Evolutionary conservation across 2,113 vertebrate genomes (phyloP), one percentile per base, ranked within the genome.

Genomic region (Ceyx melanurus): DNA sequence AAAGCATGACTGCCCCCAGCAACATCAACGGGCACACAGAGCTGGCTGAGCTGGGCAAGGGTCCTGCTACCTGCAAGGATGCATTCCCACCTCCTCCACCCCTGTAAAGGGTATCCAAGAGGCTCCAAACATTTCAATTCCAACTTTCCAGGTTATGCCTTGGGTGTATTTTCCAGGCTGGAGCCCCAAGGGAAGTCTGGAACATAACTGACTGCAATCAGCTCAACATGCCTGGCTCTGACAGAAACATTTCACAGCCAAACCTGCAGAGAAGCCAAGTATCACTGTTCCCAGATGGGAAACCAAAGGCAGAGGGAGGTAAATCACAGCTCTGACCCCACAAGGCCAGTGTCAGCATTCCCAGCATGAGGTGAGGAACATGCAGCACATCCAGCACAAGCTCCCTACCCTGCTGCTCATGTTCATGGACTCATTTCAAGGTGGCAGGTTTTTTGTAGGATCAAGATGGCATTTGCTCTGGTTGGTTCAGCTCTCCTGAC

Each of bases 341-440:
- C 58, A 82, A 73, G 26, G 18, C 40, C 50, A 89, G 10, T 2
- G n/a, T 48, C 62, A 72, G 12, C n/a, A 61, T 12, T 26, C 35
- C 12, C 21, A 61, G 0, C 4, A 28, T 0, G 3, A 23, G 13
- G 50, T 2, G 1, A 1, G 46, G 68, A 77, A 77, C 0, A 2
- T 33, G 53, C 31, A 79, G 53, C 3, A 8, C 28, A 60, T 17
- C 28, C 33, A 54, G 33, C 37, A 58, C 0, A 0, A 86, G 26
- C 42, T 76, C 48, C 40, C 15, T 74, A 31, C 51, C 18, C 42
- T 22, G 22, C 20, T 61, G 50, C 45, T 88, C 46, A 29, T 1
- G 2, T 17, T 3, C 5, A 62, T 13, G 56, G 42, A 9, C 53
- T 62, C 1, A 0, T 37, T 81, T 81, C 2, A 5, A 45, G 1